These are phyloP conservation scores for Prolemur simus DNA, from an alignment of 2,113 vertebrate species.

Conservation along the genomic window DNA sequence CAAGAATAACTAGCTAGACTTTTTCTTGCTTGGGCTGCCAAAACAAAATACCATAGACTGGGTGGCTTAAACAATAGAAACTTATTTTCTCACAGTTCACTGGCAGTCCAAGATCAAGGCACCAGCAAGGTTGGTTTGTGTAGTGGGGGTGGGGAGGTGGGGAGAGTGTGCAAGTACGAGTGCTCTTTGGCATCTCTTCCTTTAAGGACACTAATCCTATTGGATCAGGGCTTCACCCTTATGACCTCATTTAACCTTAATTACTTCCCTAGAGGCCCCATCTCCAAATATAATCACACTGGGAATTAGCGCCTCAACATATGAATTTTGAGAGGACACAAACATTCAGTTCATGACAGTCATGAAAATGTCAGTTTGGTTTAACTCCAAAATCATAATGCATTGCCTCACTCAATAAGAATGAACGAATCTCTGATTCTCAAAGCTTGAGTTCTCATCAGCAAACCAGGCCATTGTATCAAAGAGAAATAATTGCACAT, in stretches of 20 bases:
- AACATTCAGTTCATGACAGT: background rate
- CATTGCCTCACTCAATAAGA: background rate
- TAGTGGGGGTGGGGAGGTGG: fast-evolving
- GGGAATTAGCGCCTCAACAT: background rate
- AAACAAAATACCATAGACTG: background rate
- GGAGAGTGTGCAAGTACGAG: background rate
- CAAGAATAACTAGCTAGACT: background rate
- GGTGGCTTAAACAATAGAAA: background rate
- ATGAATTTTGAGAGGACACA: background rate
- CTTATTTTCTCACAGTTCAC: background rate
- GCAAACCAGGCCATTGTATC: background rate
- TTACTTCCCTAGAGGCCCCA: background rate
- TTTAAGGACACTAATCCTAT: background rate
- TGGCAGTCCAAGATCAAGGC: background rate
- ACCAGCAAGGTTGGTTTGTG: background rate
- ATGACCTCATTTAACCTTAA: background rate
- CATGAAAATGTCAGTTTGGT: background rate
- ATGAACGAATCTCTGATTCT: background rate
- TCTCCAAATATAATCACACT: background rate
- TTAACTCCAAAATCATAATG: conserved; percentile 14
- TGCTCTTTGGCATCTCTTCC: background rate
- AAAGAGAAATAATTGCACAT: background rate
- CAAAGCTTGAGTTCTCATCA: conserved; percentile 1
- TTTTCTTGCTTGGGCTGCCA: background rate
- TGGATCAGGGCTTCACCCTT: background rate